phyloP scores from a whole-genome alignment of 2,113 vertebrate genomes.

The Eubucco bourcierii region DNA sequence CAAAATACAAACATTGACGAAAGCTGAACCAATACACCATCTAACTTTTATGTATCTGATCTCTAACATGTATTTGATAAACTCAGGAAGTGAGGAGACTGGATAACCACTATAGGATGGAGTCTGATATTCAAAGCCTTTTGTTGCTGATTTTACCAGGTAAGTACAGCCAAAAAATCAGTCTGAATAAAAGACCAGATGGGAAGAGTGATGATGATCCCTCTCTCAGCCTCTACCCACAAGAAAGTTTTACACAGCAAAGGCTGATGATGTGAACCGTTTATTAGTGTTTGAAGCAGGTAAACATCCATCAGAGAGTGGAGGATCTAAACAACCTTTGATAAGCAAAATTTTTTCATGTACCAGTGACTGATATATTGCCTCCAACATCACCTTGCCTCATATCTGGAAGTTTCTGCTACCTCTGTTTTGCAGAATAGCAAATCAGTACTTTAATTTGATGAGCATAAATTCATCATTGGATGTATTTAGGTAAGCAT shows the following conservation, averaged over 20 bases:
- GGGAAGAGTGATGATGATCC: not conserved
- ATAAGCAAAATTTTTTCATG: not conserved
- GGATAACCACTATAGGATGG: not conserved
- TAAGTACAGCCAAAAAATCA: not conserved
- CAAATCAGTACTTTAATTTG: not conserved
- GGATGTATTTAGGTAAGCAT: not conserved
- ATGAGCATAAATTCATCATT: not conserved
- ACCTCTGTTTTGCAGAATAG: not conserved
- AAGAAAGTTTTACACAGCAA: accelerated
- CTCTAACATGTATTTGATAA: not conserved
- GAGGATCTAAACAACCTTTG: not conserved
- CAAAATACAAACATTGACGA: not conserved
- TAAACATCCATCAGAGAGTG: not conserved
- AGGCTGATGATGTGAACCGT: not conserved
- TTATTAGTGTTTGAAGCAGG: not conserved
- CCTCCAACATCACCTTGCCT: not conserved
- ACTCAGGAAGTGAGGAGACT: not conserved
- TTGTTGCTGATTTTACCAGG: not conserved
- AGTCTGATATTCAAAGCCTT: not conserved
- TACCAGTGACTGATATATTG: not conserved
- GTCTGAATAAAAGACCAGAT: not conserved
- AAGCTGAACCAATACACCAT: not conserved
- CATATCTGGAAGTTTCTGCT: not conserved
- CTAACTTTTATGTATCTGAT: not conserved
- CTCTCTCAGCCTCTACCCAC: not conserved